Conservation (phyloP, 1,140 invertebrate genomes). For the Theocolax elegans region DNA sequence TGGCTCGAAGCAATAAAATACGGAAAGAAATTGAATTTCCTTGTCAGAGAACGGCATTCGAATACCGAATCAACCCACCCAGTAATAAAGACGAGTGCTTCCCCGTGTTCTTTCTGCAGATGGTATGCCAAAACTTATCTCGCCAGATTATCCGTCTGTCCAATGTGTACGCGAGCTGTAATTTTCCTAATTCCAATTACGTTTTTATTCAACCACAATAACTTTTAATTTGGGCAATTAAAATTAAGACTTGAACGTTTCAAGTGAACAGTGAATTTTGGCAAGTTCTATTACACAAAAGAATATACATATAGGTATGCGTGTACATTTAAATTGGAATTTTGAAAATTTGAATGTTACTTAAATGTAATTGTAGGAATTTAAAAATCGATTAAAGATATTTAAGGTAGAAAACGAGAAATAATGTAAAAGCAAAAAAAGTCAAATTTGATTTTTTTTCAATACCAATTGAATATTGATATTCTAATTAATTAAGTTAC, state of each 20-base stretch:
- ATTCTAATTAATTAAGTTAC: too few relatives aligned
- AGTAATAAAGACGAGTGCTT: conserved; percentile 12
- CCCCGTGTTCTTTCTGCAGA: neutral
- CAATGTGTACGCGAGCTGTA: too few relatives aligned
- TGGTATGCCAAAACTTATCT: conserved; percentile 10
- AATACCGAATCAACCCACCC: neutral
- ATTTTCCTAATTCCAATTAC: conserved; percentile 45
- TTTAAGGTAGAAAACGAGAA: too few relatives aligned
- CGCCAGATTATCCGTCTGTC: neutral
- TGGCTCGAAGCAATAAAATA: neutral
- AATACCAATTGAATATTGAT: too few relatives aligned
- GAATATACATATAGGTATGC: too few relatives aligned
- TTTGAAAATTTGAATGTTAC: too few relatives aligned
- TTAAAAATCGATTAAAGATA: too few relatives aligned
- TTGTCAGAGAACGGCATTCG: conserved; percentile 1
- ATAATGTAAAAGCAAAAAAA: too few relatives aligned
- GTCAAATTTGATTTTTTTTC: too few relatives aligned
- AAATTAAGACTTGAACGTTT: neutral
- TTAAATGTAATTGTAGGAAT: too few relatives aligned
- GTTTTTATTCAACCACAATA: conserved; percentile 42
- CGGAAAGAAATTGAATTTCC: conserved; percentile 1
- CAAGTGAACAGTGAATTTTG: neutral
- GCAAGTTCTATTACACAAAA: neutral
- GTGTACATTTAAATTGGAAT: too few relatives aligned
- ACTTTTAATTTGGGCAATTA: conserved; percentile 32